Base-by-base conservation (phyloP, 2,113 vertebrate species). In the Synchiropus splendidus region DNA sequence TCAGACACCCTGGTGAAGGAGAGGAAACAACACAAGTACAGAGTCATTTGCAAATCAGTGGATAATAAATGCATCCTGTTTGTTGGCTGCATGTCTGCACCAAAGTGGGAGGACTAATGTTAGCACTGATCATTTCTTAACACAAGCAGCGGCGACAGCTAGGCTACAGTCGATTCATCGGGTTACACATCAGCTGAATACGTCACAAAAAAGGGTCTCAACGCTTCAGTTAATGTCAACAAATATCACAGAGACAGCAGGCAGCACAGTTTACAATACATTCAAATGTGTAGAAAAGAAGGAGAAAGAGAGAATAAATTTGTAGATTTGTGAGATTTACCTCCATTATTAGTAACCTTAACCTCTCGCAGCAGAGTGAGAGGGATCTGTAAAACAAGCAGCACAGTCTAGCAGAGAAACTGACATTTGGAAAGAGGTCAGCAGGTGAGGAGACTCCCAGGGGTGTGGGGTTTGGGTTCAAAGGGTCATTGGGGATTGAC, bases 331-430 rank as follows among this genome's bases (percentile, higher is more conserved):
- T 80, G 58, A 80, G 69, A 75, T 85, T 86, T 82, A 75, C 60
- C 79, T 84, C 83, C 72, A 67, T 79, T 68, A 83, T 48, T 71
- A 84, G 74, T 74, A 80, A 74, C 58, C 73, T 71, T 79, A 80
- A 78, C 40, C 57, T 78, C 77, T 84, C 71, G 67, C 70, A 80
- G 84, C 83, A 82, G 80, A 83, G 77, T 81, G 71, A 85, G 63
- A 81, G 83, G 79, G 74, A 86, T 86, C 84, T 83, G 84, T 82
- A 86, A 85, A 84, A 85, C 82, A 85, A 80, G 77, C 81, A 85
- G 79, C 80, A 83, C 81, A 85, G 79, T 81, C 82, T 81, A 78
- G 83, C 76, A 85, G 72, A 85, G 46, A 81, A 71, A 68, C 77
- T 75, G 78, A 81, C 73, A 82, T 73, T 84, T 74, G 17, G 58